A percentile compares a stretch with the other conserved stretches of the same genome.
Conservation (phyloP, 2,113 vertebrate genomes). For the Lagenorhynchus albirostris region DNA sequence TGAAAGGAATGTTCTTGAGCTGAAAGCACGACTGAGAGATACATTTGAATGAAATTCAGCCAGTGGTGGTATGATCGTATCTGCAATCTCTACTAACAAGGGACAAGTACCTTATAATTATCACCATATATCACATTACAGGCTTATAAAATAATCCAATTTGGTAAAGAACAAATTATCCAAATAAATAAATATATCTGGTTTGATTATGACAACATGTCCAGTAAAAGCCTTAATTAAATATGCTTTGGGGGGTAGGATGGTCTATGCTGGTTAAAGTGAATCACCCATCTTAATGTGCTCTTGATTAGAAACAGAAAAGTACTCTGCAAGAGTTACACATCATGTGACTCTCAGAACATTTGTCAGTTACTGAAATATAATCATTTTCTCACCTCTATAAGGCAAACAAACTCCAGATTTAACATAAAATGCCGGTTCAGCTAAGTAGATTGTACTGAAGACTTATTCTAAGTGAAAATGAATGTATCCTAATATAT, state of each 20-base stretch:
- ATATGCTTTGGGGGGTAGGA: not conserved
- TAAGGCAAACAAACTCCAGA: not conserved
- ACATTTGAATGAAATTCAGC: not conserved
- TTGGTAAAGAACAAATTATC: conserved; percentile 11
- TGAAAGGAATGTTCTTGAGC: conserved; percentile 74
- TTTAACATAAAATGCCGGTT: not conserved
- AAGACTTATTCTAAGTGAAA: not conserved
- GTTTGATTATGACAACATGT: not conserved
- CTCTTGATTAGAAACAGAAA: conserved; percentile 32
- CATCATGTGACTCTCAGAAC: not conserved
- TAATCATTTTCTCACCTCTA: not conserved
- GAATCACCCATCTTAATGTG: conserved; percentile 1
- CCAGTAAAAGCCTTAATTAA: conserved; percentile 15
- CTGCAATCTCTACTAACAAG: not conserved
- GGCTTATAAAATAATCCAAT: not conserved
- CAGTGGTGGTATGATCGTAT: not conserved
- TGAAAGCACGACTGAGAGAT: not conserved
- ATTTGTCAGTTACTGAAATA: not conserved
- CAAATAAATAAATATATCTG: not conserved
- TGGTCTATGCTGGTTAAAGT: not conserved
- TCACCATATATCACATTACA: not conserved
- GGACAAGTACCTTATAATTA: not conserved
- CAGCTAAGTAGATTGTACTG: not conserved
- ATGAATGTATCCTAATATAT: not conserved
- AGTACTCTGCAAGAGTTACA: not conserved